These are phyloP conservation scores for Pandemis heparana DNA, from an alignment of 2,888 invertebrate genomes.

Conservation along the genomic window DNA sequence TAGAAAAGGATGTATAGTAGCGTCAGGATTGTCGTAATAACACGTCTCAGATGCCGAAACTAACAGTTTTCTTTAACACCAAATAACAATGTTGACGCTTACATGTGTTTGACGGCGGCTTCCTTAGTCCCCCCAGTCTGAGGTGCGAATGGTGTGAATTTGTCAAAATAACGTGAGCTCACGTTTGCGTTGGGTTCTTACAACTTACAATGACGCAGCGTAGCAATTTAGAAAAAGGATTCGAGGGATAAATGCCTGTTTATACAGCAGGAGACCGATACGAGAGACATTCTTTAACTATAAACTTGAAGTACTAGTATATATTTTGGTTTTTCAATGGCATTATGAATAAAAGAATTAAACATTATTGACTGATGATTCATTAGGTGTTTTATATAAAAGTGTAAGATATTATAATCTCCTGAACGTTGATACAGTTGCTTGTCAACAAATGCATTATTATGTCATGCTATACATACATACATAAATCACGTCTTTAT, in stretches of 20 bases:
- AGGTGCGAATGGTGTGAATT: slow-evolving; percentile 13
- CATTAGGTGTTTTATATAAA: too few relatives aligned
- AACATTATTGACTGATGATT: too few relatives aligned
- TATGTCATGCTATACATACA: too few relatives aligned
- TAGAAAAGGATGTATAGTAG: not conserved
- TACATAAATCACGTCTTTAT: too few relatives aligned
- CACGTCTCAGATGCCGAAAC: slow-evolving; percentile 9
- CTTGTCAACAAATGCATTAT: too few relatives aligned
- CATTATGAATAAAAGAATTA: too few relatives aligned
- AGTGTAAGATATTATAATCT: too few relatives aligned
- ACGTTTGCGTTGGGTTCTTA: not conserved
- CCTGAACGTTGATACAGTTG: too few relatives aligned
- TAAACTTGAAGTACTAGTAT: too few relatives aligned
- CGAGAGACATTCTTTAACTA: too few relatives aligned
- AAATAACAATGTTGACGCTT: slow-evolving; percentile 36
- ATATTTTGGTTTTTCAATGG: too few relatives aligned
- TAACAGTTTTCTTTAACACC: slow-evolving; percentile 1
- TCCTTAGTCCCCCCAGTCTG: not conserved
- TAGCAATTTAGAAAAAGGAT: not conserved
- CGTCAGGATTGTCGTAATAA: not conserved
- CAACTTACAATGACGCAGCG: not conserved
- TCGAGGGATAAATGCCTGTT: too few relatives aligned
- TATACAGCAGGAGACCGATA: not conserved
- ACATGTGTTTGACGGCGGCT: slow-evolving; percentile 4
- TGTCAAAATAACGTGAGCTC: slow-evolving; percentile 5